These are phyloP conservation scores for Lutjanus argentimaculatus DNA, from an alignment of 2,797 vertebrate species.

Conservation along the genomic window DNA sequence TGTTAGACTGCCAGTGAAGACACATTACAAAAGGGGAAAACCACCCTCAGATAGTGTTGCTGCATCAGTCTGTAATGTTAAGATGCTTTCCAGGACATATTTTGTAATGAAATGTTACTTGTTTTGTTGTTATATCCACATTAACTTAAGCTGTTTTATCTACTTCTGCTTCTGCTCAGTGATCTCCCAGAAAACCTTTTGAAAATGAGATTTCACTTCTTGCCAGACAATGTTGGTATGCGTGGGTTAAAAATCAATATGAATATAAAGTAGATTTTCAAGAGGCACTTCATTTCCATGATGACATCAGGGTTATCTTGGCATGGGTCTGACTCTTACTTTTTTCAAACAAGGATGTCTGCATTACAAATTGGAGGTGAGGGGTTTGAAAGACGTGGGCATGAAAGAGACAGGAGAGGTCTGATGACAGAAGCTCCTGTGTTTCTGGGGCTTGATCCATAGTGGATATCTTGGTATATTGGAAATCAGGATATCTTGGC, in stretches of 20 bases:
- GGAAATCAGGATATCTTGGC: neutral
- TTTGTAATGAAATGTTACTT: neutral
- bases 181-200: neutral
- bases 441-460: neutral
- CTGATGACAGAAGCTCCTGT: neutral
- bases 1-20: constrained; percentile 16
- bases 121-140: neutral
- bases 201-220: neutral
- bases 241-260: neutral
- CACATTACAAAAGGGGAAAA: constrained; percentile 29
- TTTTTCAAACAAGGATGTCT: neutral
- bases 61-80: neutral
- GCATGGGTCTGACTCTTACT: neutral
- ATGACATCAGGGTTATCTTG: neutral
- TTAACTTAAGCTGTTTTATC: neutral
- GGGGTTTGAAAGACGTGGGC: neutral
- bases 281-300: neutral
- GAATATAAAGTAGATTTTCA: neutral
- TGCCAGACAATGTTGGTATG: neutral
- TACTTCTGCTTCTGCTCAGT: neutral
- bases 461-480: neutral
- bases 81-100: neutral
- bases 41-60: constrained; percentile 9
- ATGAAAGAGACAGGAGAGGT: neutral
- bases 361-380: neutral